Conservation (phyloP, 2,113 vertebrate species). For the Pollachius pollachius region DNA sequence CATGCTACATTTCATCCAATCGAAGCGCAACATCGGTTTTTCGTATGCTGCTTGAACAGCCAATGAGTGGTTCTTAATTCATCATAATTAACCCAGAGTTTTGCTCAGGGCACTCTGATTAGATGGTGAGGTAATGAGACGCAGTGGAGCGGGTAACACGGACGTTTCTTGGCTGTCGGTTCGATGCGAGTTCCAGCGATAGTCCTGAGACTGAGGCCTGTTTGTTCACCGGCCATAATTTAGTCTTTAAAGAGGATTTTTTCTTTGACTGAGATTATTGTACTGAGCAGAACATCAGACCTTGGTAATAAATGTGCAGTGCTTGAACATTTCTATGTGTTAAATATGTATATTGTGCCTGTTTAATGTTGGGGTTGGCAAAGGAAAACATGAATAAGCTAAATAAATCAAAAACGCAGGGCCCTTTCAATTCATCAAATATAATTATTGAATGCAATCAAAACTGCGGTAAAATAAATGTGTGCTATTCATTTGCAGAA, state of each 20-base stretch:
- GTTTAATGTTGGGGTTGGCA: too few species aligned
- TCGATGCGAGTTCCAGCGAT: constrained; percentile 11
- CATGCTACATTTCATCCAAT: constrained; percentile 13
- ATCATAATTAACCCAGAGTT: constrained; percentile 54
- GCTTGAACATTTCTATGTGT: too few species aligned
- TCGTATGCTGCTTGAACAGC: constrained; percentile 8
- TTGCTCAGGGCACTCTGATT: constrained; percentile 49
- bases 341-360: too few species aligned
- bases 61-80: constrained; percentile 34
- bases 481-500: too few species aligned
- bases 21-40: constrained; percentile 3
- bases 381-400: too few species aligned
- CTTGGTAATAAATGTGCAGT: neutral
- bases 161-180: constrained; percentile 43
- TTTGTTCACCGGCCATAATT: neutral
- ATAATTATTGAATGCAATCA: too few species aligned
- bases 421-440: too few species aligned
- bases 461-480: too few species aligned
- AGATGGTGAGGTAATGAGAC: constrained; percentile 55
- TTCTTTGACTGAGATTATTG: neutral
- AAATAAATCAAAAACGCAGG: too few species aligned
- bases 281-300: neutral
- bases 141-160: constrained; percentile 25
- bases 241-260: constrained; percentile 13
- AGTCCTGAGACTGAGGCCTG: constrained; percentile 18